These are phyloP conservation scores for Glyptemys insculpta DNA, from an alignment of 2,797 vertebrate species.

Conservation along the genomic window DNA sequence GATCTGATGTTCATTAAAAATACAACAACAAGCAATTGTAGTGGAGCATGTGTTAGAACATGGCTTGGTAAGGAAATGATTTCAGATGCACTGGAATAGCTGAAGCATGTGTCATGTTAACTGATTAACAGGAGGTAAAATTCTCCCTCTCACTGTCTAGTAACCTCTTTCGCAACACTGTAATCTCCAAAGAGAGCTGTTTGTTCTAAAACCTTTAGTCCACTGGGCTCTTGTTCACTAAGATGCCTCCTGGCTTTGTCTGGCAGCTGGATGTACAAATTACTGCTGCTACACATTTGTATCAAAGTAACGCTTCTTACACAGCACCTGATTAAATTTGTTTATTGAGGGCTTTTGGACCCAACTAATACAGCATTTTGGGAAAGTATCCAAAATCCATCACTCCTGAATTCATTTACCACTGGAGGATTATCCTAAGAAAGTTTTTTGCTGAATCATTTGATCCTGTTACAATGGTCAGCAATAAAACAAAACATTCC, in stretches of 20 bases:
- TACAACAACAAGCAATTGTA: rapidly evolving
- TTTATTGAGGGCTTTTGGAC: conserved; percentile 28
- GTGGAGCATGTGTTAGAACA: not conserved
- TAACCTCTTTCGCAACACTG: conserved; percentile 29
- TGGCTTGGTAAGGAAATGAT: not conserved
- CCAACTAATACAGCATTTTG: not conserved
- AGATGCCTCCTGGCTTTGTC: conserved; percentile 9
- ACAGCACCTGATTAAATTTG: conserved; percentile 20
- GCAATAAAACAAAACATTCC: not conserved
- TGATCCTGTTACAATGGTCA: not conserved
- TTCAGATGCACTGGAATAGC: rapidly evolving
- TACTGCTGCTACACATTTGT: not conserved
- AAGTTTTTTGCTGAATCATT: not conserved
- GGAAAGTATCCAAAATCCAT: conserved; percentile 16
- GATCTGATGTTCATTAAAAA: not conserved
- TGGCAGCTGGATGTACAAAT: conserved; percentile 11
- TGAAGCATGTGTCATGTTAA: not conserved
- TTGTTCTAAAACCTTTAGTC: conserved; percentile 42
- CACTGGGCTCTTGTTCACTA: not conserved
- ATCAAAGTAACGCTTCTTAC: not conserved
- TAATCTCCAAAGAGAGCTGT: conserved; percentile 11
- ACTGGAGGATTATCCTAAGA: not conserved
- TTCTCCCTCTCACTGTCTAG: not conserved
- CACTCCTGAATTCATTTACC: not conserved
- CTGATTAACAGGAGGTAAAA: not conserved